phyloP scores from a whole-genome alignment of 2,888 invertebrate species.

The Homarus gammarus region DNA sequence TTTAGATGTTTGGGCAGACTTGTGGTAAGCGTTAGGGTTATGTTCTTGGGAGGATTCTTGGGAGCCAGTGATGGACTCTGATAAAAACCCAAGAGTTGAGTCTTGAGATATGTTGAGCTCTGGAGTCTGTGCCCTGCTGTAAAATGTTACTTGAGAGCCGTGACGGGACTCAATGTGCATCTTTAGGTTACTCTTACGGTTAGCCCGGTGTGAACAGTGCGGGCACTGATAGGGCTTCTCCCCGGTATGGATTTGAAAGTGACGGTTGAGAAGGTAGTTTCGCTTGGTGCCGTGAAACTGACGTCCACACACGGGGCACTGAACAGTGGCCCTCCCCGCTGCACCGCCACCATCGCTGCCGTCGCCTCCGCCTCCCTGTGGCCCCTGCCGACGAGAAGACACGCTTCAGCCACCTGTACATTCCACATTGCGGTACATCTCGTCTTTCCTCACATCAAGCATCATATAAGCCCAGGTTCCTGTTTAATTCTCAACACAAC shows the following conservation, averaged over 20 bases:
- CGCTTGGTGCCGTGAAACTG: slow-evolving; percentile 69
- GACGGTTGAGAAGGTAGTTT: slow-evolving; percentile 67
- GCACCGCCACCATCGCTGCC: slow-evolving; percentile 36
- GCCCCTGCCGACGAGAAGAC: slow-evolving; percentile 67
- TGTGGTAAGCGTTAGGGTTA: neutral
- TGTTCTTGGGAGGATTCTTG: slow-evolving; percentile 5
- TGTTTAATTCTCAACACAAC: neutral
- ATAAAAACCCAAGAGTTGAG: slow-evolving; percentile 22
- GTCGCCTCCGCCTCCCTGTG: slow-evolving; percentile 39
- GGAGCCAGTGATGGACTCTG: slow-evolving; percentile 22
- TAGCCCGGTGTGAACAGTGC: slow-evolving; percentile 62
- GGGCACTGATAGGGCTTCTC: slow-evolving; percentile 70
- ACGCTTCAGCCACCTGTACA: slow-evolving; percentile 54
- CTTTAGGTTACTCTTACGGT: slow-evolving; percentile 67
- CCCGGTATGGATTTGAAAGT: slow-evolving; percentile 66
- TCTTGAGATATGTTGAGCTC: slow-evolving; percentile 30
- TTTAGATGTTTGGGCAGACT: neutral
- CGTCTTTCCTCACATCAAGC: neutral
- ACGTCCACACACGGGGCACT: slow-evolving; percentile 66
- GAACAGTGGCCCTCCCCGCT: slow-evolving; percentile 49
- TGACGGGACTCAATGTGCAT: slow-evolving; percentile 67
- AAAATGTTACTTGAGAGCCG: slow-evolving; percentile 46
- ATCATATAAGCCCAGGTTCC: neutral
- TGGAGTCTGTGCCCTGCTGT: slow-evolving; percentile 22
- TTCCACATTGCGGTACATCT: slow-evolving; percentile 10